Evolutionary conservation across 2,113 vertebrate genomes (phyloP), one percentile per base, ranked within the genome.

Genomic region (Astur gentilis): DNA sequence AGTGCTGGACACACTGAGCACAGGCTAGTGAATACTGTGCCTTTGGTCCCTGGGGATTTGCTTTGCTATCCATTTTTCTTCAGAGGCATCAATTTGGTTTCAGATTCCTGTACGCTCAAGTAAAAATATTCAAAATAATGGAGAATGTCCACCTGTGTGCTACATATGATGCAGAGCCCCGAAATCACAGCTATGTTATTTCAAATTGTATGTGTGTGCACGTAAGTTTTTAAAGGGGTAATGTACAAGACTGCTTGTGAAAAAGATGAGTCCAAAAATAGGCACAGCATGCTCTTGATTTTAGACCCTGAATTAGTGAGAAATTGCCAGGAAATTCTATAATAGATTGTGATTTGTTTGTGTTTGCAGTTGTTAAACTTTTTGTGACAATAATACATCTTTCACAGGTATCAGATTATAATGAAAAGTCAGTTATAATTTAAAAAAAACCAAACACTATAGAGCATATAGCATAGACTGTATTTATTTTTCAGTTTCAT

Each of bases 91-190:
- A 54, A 21, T 76, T 83, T 67, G 5, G 16, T 66, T 76, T 66
- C 45, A 52, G 23, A 58, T 66, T 89, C 26, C 31, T 38, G 18
- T 26, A 61, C 2, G 3, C 2, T 52, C 13, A 66, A 10, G 13
- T 58, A 12, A 54, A n/a, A 79, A 67, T 36, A 44, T 2, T 4
- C 5, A 38, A 50, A 71, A 11, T 66, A 70, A 52, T 38, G 3
- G 9, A 66, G 34, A 89, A 26, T 2, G 6, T 49, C 13, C 8
- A 26, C 5, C 13, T 58, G 8, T 85, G 61, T 61, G 36, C 18
- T 29, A 34, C 31, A 6, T 49, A 49, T 0, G 2, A 69, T 29
- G 20, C 34, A 76, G 47, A 67, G 11, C 5, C 49, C 31, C 0
- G 1, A 62, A 66, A 40, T 38, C 22, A 65, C 15, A 61, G 31